Conservation (phyloP, 2,113 vertebrate species). For the Thinocorus orbignyianus region DNA sequence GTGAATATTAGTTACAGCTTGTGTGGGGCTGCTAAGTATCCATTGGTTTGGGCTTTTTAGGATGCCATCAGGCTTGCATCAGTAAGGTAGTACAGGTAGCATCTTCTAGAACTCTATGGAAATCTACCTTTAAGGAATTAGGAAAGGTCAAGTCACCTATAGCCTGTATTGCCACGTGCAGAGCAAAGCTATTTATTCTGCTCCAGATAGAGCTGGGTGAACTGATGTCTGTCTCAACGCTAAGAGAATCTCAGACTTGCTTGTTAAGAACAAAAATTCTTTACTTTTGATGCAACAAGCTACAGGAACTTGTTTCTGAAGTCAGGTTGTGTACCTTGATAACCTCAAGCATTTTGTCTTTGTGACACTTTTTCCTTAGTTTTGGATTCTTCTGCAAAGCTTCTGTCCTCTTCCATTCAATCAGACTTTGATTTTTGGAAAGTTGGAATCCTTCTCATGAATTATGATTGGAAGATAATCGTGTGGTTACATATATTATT, state of each 20-base stretch:
- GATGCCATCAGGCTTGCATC: background rate
- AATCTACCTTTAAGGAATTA: background rate
- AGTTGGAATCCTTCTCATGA: background rate
- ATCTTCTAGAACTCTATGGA: background rate
- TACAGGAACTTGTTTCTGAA: background rate
- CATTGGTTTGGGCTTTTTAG: background rate
- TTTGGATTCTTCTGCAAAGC: background rate
- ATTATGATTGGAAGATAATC: background rate
- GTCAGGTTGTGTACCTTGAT: background rate
- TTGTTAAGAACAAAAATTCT: background rate
- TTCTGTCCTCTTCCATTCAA: background rate
- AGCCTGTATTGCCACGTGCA: background rate
- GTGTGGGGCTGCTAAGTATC: background rate
- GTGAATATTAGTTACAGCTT: background rate
- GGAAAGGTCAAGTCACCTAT: background rate
- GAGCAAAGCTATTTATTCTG: background rate
- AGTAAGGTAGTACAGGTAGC: background rate
- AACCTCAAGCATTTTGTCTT: background rate
- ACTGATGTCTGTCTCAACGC: background rate
- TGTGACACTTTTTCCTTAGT: background rate
- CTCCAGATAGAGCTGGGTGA: background rate
- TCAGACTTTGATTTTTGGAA: background rate
- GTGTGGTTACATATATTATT: background rate
- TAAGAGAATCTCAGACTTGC: background rate
- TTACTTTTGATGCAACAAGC: background rate